A percentile compares a stretch with the other conserved stretches of the same genome.
Conservation (phyloP, 2,113 vertebrate genomes). For the Oxyura jamaicensis region DNA sequence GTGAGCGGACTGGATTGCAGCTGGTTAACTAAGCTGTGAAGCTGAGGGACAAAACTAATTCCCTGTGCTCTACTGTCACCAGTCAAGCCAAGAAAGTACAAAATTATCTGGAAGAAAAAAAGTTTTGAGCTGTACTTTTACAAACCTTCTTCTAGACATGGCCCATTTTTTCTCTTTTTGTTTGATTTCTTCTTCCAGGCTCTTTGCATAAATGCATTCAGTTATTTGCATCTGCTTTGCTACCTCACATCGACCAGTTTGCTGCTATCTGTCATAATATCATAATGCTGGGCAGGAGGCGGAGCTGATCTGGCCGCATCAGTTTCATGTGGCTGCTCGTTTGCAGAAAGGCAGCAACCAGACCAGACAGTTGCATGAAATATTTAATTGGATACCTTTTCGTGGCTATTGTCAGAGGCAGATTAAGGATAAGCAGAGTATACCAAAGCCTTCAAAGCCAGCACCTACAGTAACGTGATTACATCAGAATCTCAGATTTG, state of each 20-base stretch:
- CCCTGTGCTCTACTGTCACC: background rate
- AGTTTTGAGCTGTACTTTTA: background rate
- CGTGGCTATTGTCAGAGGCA: background rate
- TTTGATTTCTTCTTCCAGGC: background rate
- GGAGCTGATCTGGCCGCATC: background rate
- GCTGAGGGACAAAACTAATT: background rate
- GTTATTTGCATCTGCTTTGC: background rate
- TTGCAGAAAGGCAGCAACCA: background rate
- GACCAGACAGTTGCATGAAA: background rate
- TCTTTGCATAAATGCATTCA: background rate
- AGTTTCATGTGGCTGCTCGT: background rate
- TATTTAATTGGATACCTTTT: background rate
- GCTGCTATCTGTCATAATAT: background rate
- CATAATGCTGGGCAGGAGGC: accelerated
- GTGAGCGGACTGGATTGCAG: background rate
- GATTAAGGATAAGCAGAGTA: background rate
- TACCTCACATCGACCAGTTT: background rate
- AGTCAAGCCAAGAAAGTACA: background rate
- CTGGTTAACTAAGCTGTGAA: background rate
- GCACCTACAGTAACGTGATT: background rate
- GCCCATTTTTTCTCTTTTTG: background rate
- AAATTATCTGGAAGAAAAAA: background rate
- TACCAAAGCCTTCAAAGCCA: background rate
- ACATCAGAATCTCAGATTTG: background rate
- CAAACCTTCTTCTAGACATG: background rate